Evolutionary conservation across 1,140 invertebrate species (phyloP).

Genomic region (Drosophila funebris): DNA sequence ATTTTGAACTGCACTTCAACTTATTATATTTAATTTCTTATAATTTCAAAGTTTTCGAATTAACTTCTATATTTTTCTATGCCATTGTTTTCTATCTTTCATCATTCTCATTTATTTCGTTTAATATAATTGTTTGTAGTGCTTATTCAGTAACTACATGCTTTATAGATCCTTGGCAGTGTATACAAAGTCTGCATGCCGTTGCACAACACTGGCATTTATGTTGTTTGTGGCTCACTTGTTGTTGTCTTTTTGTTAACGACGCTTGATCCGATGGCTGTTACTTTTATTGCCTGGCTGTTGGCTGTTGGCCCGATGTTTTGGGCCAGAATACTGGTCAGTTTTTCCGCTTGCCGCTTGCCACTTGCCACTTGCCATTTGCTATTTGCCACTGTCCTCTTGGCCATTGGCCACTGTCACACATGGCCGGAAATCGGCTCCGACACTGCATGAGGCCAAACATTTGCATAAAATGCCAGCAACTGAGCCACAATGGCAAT

Average conservation of each 20-base stretch:
- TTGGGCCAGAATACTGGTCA: not conserved
- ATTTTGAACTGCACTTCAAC: too few species aligned
- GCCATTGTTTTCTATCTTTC: too few species aligned
- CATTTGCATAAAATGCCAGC: conserved; percentile 76
- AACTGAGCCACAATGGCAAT: conserved; percentile 16
- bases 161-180: not conserved
- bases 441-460: conserved; percentile 78
- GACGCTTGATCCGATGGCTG: conserved; percentile 33
- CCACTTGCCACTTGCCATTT: conserved; percentile 4
- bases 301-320: not conserved
- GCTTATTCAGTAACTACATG: too few species aligned
- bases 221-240: conserved; percentile 7
- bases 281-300: conserved; percentile 68
- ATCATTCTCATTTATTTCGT: too few species aligned
- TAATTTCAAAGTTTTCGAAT: too few species aligned
- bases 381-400: conserved; percentile 7
- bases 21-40: too few species aligned
- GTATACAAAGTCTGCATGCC: conserved; percentile 5
- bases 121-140: too few species aligned
- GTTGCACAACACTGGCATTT: not conserved
- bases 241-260: conserved; percentile 41
- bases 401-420: conserved; percentile 61
- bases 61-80: too few species aligned
- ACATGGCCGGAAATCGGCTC: conserved; percentile 75
- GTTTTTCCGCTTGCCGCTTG: conserved; percentile 1